A percentile compares a stretch with the other conserved stretches of the same genome.
Evolutionary conservation across 2,888 invertebrate genomes (phyloP).

Genomic region (Mylabris sibirica): DNA sequence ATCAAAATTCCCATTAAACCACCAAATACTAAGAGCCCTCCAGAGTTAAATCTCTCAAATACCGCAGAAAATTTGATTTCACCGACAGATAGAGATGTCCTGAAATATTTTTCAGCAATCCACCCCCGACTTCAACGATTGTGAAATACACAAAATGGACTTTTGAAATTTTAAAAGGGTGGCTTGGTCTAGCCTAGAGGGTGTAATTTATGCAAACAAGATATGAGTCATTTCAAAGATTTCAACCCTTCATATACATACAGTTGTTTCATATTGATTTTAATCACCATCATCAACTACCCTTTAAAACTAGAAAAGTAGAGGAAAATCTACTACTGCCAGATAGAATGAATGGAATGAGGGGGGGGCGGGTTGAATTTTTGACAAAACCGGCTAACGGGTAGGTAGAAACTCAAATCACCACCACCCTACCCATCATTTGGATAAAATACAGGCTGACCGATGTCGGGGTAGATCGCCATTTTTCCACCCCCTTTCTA

Average conservation of each 20-base stretch:
- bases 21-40: not conserved
- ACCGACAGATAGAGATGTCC: not conserved
- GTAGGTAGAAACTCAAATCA: not conserved
- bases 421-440: not conserved
- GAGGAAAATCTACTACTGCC: not conserved
- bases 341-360: not conserved
- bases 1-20: not conserved
- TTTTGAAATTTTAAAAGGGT: not conserved
- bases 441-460: not conserved
- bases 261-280: slow-evolving; percentile 3
- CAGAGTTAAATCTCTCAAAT: not conserved
- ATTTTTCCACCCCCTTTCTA: not conserved
- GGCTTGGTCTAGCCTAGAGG: not conserved
- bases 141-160: not conserved
- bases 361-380: not conserved
- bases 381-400: not conserved
- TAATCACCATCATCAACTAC: slow-evolving; percentile 3
- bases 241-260: not conserved
- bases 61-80: not conserved
- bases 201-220: slow-evolving; percentile 8
- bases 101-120: too few species aligned
- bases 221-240: not conserved
- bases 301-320: not conserved
- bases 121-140: not conserved
- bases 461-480: not conserved